Conservation (phyloP, 1,140 invertebrate genomes). For the Proales similis region DNA sequence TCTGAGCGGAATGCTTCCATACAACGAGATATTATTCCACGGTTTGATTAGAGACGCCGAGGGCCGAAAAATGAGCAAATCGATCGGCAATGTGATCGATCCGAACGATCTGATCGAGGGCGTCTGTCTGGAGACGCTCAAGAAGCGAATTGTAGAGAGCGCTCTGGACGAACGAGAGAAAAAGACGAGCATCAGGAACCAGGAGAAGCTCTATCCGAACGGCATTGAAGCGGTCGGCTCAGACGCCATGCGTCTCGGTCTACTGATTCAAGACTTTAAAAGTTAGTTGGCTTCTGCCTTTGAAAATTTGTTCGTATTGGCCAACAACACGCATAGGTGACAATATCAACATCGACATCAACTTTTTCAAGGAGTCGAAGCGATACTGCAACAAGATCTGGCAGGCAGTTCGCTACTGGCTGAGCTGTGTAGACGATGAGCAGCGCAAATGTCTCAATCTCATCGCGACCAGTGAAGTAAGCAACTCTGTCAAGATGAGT, state of each 20-base stretch:
- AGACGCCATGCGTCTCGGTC: conserved; percentile 88
- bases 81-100: conserved; percentile 53
- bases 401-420: conserved; percentile 91
- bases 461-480: background rate
- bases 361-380: conserved; percentile 31
- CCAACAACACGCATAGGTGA: conserved; percentile 65
- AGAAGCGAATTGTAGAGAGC: background rate
- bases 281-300: conserved; percentile 55
- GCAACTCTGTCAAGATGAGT: background rate
- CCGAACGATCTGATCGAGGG: conserved; percentile 84
- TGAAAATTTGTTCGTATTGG: background rate
- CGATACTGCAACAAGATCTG: conserved; percentile 87
- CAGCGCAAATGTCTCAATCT: background rate
- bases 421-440: conserved; percentile 47
- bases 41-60: conserved; percentile 50
- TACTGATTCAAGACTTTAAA: conserved; percentile 84
- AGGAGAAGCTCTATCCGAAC: conserved; percentile 87
- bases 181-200: conserved; percentile 63
- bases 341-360: conserved; percentile 33
- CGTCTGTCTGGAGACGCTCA: conserved; percentile 63
- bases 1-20: conserved; percentile 40
- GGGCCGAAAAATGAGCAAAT: conserved; percentile 54
- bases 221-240: conserved; percentile 98
- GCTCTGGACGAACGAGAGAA: conserved; percentile 85
- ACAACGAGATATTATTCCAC: conserved; percentile 42